phyloP scores from a whole-genome alignment of 2,113 vertebrate genomes.

The Xiphophorus maculatus region DNA sequence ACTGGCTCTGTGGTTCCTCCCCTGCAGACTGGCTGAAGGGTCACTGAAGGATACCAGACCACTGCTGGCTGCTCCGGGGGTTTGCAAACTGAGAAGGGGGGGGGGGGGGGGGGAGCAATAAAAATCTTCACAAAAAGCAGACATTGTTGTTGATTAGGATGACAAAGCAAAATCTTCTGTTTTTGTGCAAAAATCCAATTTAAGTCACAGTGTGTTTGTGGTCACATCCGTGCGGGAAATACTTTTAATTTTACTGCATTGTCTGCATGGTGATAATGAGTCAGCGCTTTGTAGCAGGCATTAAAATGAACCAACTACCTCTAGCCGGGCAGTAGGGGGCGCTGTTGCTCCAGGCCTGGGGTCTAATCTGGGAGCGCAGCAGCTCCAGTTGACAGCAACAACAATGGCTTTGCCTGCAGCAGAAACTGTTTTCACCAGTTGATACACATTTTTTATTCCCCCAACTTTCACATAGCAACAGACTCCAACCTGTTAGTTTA shows the following conservation, averaged over 20 bases:
- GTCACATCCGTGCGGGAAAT: conserved; percentile 18
- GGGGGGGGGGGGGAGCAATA: not conserved
- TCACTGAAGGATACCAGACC: conserved; percentile 41
- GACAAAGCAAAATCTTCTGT: conserved; percentile 46
- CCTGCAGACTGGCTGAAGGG: conserved; percentile 31
- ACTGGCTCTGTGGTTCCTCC: conserved; percentile 8
- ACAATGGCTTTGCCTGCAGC: conserved; percentile 64
- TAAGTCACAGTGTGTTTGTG: not conserved
- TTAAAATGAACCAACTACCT: not conserved
- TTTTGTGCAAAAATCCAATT: not conserved
- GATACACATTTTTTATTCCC: conserved; percentile 31
- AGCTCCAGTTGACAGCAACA: conserved; percentile 64
- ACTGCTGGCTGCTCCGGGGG: conserved; percentile 2
- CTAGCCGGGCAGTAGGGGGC: conserved; percentile 71
- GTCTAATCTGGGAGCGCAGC: conserved; percentile 34
- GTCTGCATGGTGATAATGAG: conserved; percentile 54
- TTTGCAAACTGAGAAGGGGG: not conserved
- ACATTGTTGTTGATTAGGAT: conserved; percentile 18
- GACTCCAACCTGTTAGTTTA: conserved; percentile 41
- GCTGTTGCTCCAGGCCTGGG: conserved; percentile 68
- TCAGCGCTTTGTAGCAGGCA: conserved; percentile 59
- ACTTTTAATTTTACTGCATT: conserved; percentile 13
- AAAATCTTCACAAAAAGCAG: not conserved
- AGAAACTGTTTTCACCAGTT: conserved; percentile 51
- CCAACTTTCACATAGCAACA: conserved; percentile 31